A percentile compares a stretch with the other conserved stretches of the same genome.
Evolutionary conservation across 2,888 invertebrate species (phyloP).

Genomic region (Pogonocherus hispidulus): DNA sequence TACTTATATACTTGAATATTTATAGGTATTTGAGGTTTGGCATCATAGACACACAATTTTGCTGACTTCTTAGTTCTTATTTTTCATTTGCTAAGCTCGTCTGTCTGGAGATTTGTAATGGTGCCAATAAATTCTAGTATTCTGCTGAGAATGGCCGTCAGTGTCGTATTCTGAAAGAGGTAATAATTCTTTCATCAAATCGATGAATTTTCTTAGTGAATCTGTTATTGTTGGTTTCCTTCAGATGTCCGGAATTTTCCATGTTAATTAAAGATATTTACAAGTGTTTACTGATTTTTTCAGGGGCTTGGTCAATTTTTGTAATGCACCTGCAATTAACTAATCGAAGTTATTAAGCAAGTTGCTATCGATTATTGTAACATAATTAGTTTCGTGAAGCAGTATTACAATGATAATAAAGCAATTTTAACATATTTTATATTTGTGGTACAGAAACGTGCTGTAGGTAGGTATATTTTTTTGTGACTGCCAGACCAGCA

Average conservation of each 20-base stretch:
- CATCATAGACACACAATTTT: conserved; percentile 48
- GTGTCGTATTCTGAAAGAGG: conserved; percentile 54
- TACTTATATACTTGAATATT: too few species aligned
- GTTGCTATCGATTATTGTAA: conserved; percentile 20
- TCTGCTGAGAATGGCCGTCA: conserved; percentile 55
- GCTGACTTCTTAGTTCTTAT: conserved; percentile 50
- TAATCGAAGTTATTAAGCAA: conserved; percentile 32
- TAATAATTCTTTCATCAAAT: conserved; percentile 29
- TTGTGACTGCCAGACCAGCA: not conserved
- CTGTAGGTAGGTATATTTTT: conserved; percentile 1
- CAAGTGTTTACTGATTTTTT: conserved; percentile 38
- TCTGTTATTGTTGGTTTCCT: not conserved
- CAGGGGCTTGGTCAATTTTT: conserved; percentile 45
- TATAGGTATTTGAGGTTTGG: not conserved
- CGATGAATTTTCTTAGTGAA: not conserved
- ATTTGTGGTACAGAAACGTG: conserved; percentile 2
- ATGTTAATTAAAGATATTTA: conserved; percentile 28
- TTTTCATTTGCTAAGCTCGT: conserved; percentile 42
- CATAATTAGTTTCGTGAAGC: not conserved
- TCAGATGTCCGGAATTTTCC: not conserved
- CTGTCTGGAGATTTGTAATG: conserved; percentile 52
- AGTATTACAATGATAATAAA: not conserved
- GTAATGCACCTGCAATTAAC: conserved; percentile 38
- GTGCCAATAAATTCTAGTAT: conserved; percentile 55
- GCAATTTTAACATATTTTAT: not conserved